Evolutionary conservation across 2,888 invertebrate genomes (phyloP).

Genomic region (Rhagonycha fulva): DNA sequence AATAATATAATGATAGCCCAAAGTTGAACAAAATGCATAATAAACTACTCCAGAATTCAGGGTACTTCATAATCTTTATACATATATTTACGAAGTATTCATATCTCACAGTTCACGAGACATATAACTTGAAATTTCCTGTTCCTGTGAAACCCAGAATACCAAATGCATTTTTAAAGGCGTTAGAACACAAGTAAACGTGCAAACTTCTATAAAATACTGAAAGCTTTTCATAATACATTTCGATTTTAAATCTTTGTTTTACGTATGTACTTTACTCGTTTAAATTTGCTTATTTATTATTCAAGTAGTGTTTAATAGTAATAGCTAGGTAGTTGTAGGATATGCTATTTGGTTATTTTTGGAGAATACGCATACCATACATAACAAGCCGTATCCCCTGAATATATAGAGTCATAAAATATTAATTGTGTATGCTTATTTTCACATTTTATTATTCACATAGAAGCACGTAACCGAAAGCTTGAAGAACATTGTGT

Average conservation of each 20-base stretch:
- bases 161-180: constrained; percentile 10
- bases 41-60: constrained; percentile 2
- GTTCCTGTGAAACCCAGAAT: constrained; percentile 3
- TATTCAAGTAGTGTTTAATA: not conserved
- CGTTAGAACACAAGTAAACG: not conserved
- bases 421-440: not conserved
- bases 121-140: constrained; percentile 2
- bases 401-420: not conserved
- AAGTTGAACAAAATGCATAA: not conserved
- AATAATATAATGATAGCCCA: not conserved
- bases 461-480: not conserved
- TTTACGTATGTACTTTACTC: not conserved
- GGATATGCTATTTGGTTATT: not conserved
- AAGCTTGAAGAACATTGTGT: not conserved
- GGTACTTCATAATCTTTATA: constrained; percentile 4
- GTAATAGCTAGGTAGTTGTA: not conserved
- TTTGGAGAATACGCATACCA: not conserved
- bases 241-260: not conserved
- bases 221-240: constrained; percentile 2
- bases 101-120: constrained; percentile 2
- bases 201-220: not conserved
- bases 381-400: not conserved
- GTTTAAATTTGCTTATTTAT: not conserved
- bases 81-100: constrained; percentile 6
- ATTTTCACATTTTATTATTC: not conserved